Base-by-base conservation (phyloP, 2,888 invertebrate genomes). In the Drosophila prostipennis region DNA sequence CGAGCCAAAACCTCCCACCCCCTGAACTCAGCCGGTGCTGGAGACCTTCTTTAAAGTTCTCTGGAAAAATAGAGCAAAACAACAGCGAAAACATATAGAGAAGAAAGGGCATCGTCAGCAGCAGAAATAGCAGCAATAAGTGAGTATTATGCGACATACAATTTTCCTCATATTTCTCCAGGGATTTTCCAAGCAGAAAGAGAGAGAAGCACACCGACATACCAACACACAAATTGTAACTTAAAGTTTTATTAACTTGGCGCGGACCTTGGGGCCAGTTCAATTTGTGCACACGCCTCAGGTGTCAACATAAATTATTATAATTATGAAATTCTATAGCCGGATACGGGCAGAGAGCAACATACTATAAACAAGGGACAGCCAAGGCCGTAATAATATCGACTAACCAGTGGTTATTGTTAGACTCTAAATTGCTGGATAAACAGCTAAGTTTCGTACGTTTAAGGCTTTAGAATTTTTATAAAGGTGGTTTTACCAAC, bases 281-380 rank as follows among this genome's bases (percentile, higher is more conserved):
- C 59, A 77, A 76, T 67, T 74, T 58, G 64, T 71, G 58, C 53
- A 65, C 70, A 72, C 76, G 85, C 80, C 87, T 87, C 81, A 82
- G 81, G 88, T 87, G 82, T 87, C 82, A 74, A 78, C 86, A 82
- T 82, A 87, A 82, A 85, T 87, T 71, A 80, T 63, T 78, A 80
- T 86, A 82, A 82, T 82, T 82, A 82, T 83, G 72, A 88, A 76
- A 82, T 72, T 72, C 71, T 59, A 72, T 77, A 74, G 45, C 63
- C 48, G 72, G 52, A 53, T 60, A 42, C 40, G 40, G 40, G 32
- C 40, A 8, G 3, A 52, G 23, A 37, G 63, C 65, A 14, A 64
- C 64, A 14, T 29, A 49, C 49, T 2, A 37, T 36, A 37, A 43
- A 29, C 43, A 64, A 23, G 2, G 23, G 23, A 63, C 61, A 63